A percentile compares a stretch with the other conserved stretches of the same genome.
Conservation (phyloP, 2,113 vertebrate species). For the Tragulus kanchil region DNA sequence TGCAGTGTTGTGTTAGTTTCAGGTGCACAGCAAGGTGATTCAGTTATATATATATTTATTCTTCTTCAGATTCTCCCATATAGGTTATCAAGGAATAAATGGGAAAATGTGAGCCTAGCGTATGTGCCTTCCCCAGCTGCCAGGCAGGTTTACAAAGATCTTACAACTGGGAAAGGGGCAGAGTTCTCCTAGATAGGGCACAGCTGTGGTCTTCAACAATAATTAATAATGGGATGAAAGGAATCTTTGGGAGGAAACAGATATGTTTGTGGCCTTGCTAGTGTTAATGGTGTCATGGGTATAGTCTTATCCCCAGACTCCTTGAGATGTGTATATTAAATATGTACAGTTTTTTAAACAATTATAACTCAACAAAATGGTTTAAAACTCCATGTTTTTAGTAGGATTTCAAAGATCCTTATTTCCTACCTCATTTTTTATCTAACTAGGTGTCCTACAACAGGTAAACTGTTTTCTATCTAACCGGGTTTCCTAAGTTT, state of each 20-base stretch:
- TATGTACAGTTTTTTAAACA: not conserved
- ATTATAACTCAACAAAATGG: not conserved
- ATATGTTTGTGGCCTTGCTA: not conserved
- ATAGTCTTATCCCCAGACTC: not conserved
- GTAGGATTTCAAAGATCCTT: not conserved
- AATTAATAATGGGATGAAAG: not conserved
- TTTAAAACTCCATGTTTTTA: not conserved
- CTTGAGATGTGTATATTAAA: not conserved
- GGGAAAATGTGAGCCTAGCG: too few relatives aligned
- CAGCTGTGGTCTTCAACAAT: not conserved
- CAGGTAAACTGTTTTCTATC: not conserved
- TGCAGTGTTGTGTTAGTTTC: not conserved
- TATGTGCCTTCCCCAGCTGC: too few relatives aligned
- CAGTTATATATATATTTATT: not conserved
- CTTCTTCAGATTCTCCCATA: too few relatives aligned
- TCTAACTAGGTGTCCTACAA: not conserved
- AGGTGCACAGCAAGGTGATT: not conserved
- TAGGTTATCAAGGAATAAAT: too few relatives aligned
- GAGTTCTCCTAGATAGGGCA: too few relatives aligned
- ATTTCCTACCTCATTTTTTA: not conserved
- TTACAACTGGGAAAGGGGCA: too few relatives aligned
- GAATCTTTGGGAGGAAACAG: not conserved
- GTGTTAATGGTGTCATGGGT: not conserved
- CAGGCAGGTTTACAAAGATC: too few relatives aligned
- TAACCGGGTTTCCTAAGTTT: not conserved